These are phyloP conservation scores for Montipora capricornis DNA, from an alignment of 64 coral and sea anemone species.

Conservation along the genomic window DNA sequence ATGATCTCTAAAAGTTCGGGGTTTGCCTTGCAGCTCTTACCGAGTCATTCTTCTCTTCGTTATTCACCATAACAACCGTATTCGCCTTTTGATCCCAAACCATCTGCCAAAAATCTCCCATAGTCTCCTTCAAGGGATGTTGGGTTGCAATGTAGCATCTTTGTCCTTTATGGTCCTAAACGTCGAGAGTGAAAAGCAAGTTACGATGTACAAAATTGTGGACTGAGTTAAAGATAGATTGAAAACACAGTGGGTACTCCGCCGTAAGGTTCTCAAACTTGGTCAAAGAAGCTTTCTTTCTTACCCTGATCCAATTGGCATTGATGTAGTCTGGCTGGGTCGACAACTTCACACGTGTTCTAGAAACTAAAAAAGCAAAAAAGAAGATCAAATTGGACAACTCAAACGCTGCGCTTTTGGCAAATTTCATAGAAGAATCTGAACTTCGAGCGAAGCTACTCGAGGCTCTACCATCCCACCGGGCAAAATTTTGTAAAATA, in stretches of 20 bases:
- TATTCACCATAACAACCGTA: conserved; percentile 88
- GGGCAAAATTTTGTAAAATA: too few relatives aligned
- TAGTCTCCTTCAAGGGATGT: conserved; percentile 78
- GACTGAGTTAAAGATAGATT: too few relatives aligned
- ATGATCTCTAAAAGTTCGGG: background rate
- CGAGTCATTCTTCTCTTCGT: conserved; percentile 74
- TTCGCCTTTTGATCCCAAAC: conserved; percentile 82
- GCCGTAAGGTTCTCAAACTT: too few relatives aligned
- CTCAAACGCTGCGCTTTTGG: too few relatives aligned
- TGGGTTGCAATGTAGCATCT: conserved; percentile 86
- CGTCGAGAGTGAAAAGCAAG: background rate
- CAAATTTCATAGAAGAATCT: background rate
- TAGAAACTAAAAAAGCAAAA: background rate
- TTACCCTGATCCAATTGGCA: conserved; percentile 66
- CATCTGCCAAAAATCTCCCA: conserved; percentile 91
- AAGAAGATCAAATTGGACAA: background rate
- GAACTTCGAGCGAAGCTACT: background rate
- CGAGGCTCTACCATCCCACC: too few relatives aligned
- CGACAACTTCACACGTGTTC: conserved; percentile 52
- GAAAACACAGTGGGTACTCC: too few relatives aligned
- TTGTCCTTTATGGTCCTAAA: conserved; percentile 68
- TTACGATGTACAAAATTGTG: background rate
- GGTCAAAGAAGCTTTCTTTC: background rate
- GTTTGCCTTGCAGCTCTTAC: conserved; percentile 19
- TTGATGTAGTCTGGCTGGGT: conserved; percentile 72